phyloP scores from a whole-genome alignment of 2,113 vertebrate species.

The Brachirus orientalis region DNA sequence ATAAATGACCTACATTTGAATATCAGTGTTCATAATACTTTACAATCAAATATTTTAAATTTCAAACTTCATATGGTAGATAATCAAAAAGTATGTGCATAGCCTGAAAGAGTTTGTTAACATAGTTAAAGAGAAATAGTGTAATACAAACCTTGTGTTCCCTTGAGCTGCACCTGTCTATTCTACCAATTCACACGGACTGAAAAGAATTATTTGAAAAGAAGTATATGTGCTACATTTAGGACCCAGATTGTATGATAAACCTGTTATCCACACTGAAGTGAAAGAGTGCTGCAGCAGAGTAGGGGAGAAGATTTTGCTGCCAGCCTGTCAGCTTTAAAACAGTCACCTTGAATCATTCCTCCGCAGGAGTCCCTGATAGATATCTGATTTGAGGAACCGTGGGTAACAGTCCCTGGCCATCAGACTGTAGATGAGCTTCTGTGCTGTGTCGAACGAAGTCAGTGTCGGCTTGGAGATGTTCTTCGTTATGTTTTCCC shows the following conservation, averaged over 20 bases:
- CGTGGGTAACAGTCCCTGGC: conserved; percentile 94
- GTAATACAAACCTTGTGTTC: conserved; percentile 48
- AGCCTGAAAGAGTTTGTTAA: conserved; percentile 16
- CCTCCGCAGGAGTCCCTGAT: conserved; percentile 79
- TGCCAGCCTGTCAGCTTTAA: conserved; percentile 30
- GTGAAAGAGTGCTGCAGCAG: conserved; percentile 52
- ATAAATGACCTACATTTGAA: conserved; percentile 25
- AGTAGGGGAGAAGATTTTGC: conserved; percentile 32
- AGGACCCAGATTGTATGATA: conserved; percentile 39
- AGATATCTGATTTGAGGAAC: conserved; percentile 90
- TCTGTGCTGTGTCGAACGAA: conserved; percentile 92
- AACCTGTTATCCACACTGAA: conserved; percentile 61
- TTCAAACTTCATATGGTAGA: conserved; percentile 8
- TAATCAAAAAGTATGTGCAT: no score
- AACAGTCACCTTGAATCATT: conserved; percentile 69
- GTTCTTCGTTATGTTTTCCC: conserved; percentile 90
- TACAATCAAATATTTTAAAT: conserved; percentile 31
- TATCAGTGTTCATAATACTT: conserved; percentile 67
- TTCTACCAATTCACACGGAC: conserved; percentile 64
- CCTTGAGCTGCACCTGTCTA: conserved; percentile 30
- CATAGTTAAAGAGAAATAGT: conserved; percentile 40
- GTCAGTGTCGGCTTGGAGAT: conserved; percentile 86
- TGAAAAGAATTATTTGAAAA: conserved; percentile 27
- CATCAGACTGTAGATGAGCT: conserved; percentile 91
- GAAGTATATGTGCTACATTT: conserved; percentile 43